Percentiles rank a stretch among this genome's conserved stretches.
phyloP scores from a whole-genome alignment of 2,888 invertebrate species.

The Oxyteleia sp. region DNA sequence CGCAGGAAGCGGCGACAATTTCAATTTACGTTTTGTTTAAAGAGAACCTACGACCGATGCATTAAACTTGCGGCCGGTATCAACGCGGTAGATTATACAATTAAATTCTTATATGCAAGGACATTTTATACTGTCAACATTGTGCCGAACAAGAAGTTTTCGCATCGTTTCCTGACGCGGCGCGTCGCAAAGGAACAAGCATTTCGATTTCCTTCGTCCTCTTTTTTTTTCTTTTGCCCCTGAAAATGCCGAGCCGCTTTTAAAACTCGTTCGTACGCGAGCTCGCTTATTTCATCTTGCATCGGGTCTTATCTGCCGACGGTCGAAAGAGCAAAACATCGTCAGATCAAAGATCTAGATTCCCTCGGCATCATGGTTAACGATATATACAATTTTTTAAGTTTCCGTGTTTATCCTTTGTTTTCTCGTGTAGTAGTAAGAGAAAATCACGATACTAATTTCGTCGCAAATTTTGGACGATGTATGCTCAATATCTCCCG shows the following conservation, averaged over 20 bases:
- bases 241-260: conserved; percentile 27
- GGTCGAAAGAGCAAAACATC: conserved; percentile 67
- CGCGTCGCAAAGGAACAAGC: not conserved
- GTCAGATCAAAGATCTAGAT: conserved; percentile 76
- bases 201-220: not conserved
- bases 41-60: conserved; percentile 72
- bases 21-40: conserved; percentile 84
- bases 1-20: conserved; percentile 86
- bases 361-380: conserved; percentile 47
- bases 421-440: conserved; percentile 7
- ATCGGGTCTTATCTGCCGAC: conserved; percentile 63
- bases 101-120: conserved; percentile 70
- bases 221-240: conserved; percentile 9
- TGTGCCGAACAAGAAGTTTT: conserved; percentile 37
- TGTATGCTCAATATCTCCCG: too few species aligned
- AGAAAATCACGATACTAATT: not conserved
- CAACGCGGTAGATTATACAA: conserved; percentile 67
- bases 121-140: conserved; percentile 54
- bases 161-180: not conserved
- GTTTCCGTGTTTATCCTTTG: conserved; percentile 1
- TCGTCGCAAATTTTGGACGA: not conserved
- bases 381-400: conserved; percentile 8
- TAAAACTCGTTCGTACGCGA: conserved; percentile 49
- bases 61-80: conserved; percentile 66
- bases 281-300: conserved; percentile 49